Percentiles rank a stretch among this genome's conserved stretches.
Evolutionary conservation across 2,113 vertebrate genomes (phyloP).

Genomic region (Lynx canadensis): DNA sequence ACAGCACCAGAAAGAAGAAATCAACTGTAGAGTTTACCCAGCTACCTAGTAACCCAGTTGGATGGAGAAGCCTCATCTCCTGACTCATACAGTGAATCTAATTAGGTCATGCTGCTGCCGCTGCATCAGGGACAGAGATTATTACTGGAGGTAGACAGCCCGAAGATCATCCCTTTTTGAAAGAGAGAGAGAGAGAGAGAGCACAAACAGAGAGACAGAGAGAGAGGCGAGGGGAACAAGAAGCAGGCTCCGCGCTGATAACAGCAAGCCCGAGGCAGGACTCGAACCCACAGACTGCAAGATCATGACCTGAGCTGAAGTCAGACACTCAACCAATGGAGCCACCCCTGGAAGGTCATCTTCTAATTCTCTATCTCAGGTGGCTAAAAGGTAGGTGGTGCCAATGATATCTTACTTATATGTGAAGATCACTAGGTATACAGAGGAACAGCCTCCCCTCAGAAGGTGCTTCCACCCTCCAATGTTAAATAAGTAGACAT

Average conservation of each 20-base stretch:
- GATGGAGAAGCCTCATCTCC: neutral
- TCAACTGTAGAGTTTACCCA: neutral
- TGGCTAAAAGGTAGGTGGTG: neutral
- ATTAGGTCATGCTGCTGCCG: neutral
- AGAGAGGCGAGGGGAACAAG: neutral
- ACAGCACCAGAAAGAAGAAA: neutral
- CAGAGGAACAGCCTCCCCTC: neutral
- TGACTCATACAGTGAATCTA: neutral
- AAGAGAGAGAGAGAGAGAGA: neutral
- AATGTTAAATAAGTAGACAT: neutral
- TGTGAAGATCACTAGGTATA: neutral
- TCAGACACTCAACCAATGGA: neutral
- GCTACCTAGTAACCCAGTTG: neutral
- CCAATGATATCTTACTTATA: neutral
- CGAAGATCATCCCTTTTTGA: neutral
- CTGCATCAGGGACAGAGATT: neutral
- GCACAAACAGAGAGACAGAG: neutral
- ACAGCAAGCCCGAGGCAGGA: neutral
- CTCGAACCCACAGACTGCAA: neutral
- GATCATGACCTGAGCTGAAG: neutral
- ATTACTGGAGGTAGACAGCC: rapidly evolving
- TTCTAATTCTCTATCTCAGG: neutral
- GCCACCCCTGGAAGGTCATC: neutral
- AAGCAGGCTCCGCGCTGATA: neutral
- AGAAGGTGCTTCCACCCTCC: neutral